Evolutionary conservation across 1,140 invertebrate species (phyloP).

Genomic region (Mercenaria mercenaria): DNA sequence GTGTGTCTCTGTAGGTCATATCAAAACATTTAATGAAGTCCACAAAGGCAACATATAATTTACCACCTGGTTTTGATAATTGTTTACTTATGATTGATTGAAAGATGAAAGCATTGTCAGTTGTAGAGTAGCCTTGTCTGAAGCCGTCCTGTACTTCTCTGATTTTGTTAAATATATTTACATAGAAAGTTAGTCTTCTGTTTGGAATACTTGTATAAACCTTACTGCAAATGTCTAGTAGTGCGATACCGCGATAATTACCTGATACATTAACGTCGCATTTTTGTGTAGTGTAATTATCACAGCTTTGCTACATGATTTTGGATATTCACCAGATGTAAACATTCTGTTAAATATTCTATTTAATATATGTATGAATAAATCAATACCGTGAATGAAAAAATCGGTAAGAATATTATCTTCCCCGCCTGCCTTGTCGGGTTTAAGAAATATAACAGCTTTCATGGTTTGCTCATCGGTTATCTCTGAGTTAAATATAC

Average conservation of each 20-base stretch:
- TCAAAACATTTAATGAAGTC: too few species aligned
- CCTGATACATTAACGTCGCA: not conserved
- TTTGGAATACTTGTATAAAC: constrained; percentile 7
- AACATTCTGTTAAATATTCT: not conserved
- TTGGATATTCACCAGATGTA: not conserved
- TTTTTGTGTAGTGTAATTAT: constrained; percentile 24
- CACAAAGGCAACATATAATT: constrained; percentile 10
- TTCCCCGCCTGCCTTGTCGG: not conserved
- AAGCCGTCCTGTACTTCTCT: constrained; percentile 34
- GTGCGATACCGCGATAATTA: constrained; percentile 51
- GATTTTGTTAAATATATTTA: constrained; percentile 8
- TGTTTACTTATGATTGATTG: constrained; percentile 48
- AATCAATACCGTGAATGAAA: not conserved
- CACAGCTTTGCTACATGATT: not conserved
- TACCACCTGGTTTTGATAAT: constrained; percentile 46
- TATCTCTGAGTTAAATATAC: not conserved
- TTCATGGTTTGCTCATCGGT: not conserved
- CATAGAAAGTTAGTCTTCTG: constrained; percentile 22
- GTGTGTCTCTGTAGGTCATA: constrained; percentile 3
- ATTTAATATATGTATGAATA: not conserved
- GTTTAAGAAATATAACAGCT: not conserved
- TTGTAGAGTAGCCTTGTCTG: constrained; percentile 46
- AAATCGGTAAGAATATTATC: not conserved
- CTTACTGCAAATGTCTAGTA: constrained; percentile 26
- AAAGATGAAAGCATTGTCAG: constrained; percentile 54